Evolutionary conservation across 2,888 invertebrate species (phyloP).

Genomic region (Matsumyia berberina): DNA sequence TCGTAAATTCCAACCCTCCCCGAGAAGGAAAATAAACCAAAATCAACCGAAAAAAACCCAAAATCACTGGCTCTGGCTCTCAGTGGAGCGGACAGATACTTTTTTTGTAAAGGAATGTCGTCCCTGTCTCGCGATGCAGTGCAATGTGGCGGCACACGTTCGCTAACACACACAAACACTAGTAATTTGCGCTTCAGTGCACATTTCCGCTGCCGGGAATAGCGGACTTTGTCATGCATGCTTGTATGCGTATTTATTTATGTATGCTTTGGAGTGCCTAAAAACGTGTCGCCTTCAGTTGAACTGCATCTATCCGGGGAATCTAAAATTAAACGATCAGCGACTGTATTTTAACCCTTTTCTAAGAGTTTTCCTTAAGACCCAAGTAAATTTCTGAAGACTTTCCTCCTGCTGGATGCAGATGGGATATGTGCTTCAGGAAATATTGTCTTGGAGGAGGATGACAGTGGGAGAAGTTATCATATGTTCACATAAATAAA

Average conservation of each 20-base stretch:
- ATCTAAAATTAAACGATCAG: conserved; percentile 48
- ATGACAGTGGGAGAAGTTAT: conserved; percentile 11
- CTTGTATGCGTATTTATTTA: conserved; percentile 43
- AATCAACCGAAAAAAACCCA: conserved; percentile 53
- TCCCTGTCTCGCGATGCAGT: conserved; percentile 26
- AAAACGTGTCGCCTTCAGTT: conserved; percentile 55
- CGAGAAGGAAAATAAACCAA: conserved; percentile 19
- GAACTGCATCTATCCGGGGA: conserved; percentile 33
- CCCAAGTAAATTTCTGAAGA: neutral
- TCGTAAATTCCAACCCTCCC: conserved; percentile 69
- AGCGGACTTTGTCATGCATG: conserved; percentile 4
- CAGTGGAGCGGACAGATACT: conserved; percentile 34
- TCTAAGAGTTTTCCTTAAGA: conserved; percentile 21
- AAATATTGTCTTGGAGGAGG: neutral
- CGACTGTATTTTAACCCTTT: conserved; percentile 47
- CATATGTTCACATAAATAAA: neutral
- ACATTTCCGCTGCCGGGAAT: conserved; percentile 62
- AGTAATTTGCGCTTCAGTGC: conserved; percentile 55
- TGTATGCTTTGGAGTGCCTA: conserved; percentile 48
- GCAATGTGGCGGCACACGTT: conserved; percentile 28
- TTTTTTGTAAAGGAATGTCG: conserved; percentile 25
- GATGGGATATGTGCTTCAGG: neutral
- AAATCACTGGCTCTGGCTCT: conserved; percentile 50
- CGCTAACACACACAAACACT: conserved; percentile 9
- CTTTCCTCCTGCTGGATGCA: neutral